Evolutionary conservation across 2,797 vertebrate species (phyloP).

Genomic region (Hydrocynus forskahlii): DNA sequence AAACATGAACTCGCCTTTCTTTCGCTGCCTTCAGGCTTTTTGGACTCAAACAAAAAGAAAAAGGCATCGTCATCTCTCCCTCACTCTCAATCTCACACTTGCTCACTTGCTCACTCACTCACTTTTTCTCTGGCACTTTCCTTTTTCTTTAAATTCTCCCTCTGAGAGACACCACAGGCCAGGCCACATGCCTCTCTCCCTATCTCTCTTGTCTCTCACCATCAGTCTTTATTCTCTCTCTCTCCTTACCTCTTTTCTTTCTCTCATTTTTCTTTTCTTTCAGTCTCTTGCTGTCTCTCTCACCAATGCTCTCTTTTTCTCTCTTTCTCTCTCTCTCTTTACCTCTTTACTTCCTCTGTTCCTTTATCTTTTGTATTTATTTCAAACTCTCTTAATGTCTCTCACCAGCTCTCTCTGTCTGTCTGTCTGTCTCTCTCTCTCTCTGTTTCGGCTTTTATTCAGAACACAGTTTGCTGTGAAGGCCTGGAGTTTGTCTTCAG

Average conservation of each 20-base stretch:
- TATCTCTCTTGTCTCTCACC: background rate
- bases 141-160: background rate
- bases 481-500: conserved; percentile 40
- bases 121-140: background rate
- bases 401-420: background rate
- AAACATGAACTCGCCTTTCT: conserved; percentile 5
- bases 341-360: background rate
- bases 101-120: background rate
- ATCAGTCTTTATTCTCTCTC: too few species aligned
- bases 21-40: conserved; percentile 15
- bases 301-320: background rate
- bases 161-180: background rate
- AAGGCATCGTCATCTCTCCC: background rate
- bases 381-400: background rate
- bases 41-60: background rate
- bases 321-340: background rate
- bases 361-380: too few species aligned
- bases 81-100: background rate
- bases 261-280: background rate
- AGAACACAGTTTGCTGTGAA: background rate
- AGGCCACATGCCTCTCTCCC: background rate
- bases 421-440: background rate
- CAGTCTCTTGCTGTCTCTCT: background rate
- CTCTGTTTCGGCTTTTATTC: background rate
- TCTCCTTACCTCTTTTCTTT: background rate